A percentile compares a stretch with the other conserved stretches of the same genome.
phyloP scores from a whole-genome alignment of 2,113 vertebrate genomes.

The Epinephelus fuscoguttatus region DNA sequence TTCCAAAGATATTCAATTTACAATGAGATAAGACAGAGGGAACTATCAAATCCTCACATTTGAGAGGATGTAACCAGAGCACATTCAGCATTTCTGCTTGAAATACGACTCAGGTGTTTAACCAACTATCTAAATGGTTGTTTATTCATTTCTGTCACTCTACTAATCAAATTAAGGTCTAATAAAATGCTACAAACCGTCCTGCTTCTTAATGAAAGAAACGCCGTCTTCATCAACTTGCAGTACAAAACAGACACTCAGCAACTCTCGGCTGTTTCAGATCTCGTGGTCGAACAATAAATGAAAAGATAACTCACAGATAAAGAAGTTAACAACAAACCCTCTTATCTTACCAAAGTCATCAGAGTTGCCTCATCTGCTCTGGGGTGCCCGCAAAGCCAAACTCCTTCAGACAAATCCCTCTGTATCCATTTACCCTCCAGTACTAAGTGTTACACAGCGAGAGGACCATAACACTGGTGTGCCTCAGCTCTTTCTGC shows the following conservation, averaged over 20 bases:
- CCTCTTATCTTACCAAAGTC: slow-evolving; percentile 55
- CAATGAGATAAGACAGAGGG: background rate
- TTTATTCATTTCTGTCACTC: background rate
- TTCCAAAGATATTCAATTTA: background rate
- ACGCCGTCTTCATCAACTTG: background rate
- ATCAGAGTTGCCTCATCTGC: slow-evolving; percentile 14
- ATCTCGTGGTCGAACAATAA: background rate
- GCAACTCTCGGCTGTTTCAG: background rate
- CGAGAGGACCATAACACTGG: background rate
- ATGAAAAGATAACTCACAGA: background rate
- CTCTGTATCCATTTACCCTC: slow-evolving; percentile 16
- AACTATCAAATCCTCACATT: background rate
- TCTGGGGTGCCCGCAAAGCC: slow-evolving; percentile 7
- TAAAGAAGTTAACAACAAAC: background rate
- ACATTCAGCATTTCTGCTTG: background rate
- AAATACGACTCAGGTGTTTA: background rate
- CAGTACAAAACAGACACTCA: background rate
- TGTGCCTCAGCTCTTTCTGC: slow-evolving; percentile 36
- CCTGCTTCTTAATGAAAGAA: background rate
- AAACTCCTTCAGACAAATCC: slow-evolving; percentile 21
- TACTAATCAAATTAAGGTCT: background rate
- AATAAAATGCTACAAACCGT: background rate
- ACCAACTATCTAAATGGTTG: background rate
- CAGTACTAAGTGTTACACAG: slow-evolving; percentile 5
- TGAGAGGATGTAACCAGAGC: background rate